Percentiles rank a stretch among this genome's conserved stretches.
These are phyloP conservation scores for Hypomesus transpacificus DNA, from an alignment of 2,113 vertebrate genomes.

Conservation along the genomic window DNA sequence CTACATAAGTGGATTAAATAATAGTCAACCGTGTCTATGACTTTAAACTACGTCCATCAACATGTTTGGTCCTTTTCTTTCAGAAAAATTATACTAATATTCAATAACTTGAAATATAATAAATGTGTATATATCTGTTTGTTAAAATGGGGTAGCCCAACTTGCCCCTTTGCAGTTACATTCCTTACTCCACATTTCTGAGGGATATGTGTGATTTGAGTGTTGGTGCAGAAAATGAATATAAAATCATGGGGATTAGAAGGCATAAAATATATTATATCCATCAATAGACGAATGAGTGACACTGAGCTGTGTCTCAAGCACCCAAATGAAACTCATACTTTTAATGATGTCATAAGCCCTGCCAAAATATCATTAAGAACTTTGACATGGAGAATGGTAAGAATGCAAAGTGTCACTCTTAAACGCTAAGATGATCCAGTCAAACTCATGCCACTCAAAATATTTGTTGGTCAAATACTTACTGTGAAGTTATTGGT, in stretches of 20 bases:
- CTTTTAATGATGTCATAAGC: conserved; percentile 78
- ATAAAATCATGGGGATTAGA: conserved; percentile 73
- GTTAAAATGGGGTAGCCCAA: conserved; percentile 54
- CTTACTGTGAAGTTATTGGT: conserved; percentile 20
- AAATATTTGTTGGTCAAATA: conserved; percentile 35
- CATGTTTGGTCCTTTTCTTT: conserved; percentile 18
- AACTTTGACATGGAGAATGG: conserved; percentile 64
- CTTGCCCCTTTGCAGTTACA: conserved; percentile 58
- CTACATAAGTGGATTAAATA: background rate
- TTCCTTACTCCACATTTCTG: conserved; percentile 64
- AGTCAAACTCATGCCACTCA: conserved; percentile 31
- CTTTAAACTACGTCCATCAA: background rate
- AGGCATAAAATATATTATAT: conserved; percentile 70
- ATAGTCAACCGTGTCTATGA: too few species aligned
- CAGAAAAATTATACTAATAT: background rate
- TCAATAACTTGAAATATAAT: background rate
- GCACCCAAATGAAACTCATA: conserved; percentile 70
- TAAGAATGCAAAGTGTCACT: conserved; percentile 51
- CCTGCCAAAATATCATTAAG: conserved; percentile 77
- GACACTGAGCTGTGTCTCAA: conserved; percentile 78
- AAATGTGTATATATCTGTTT: background rate
- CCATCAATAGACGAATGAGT: conserved; percentile 66
- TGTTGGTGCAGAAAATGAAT: conserved; percentile 75
- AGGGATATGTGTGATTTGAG: conserved; percentile 66
- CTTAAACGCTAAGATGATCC: conserved; percentile 44